These are phyloP conservation scores for Rhea pennata DNA, from an alignment of 2,113 vertebrate genomes.

Conservation along the genomic window DNA sequence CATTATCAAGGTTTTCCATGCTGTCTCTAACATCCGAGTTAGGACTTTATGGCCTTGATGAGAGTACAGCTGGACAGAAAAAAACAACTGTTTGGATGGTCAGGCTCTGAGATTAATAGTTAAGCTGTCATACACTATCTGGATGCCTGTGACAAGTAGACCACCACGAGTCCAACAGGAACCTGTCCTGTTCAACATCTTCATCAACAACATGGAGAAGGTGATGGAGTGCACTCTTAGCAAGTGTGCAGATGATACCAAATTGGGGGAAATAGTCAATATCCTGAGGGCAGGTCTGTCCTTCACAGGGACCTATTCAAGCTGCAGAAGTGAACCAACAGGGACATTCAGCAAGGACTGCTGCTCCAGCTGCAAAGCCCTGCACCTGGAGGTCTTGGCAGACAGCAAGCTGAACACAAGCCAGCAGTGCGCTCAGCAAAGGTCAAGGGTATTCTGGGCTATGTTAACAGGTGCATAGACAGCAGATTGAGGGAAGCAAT, in stretches of 20 bases:
- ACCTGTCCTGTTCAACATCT: background rate
- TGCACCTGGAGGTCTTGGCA: background rate
- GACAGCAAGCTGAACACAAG: background rate
- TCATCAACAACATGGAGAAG: background rate
- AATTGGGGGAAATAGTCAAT: background rate
- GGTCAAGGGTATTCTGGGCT: background rate
- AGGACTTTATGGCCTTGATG: background rate
- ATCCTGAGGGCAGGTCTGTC: background rate
- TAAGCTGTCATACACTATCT: background rate
- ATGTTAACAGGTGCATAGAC: background rate
- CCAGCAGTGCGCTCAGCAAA: rapidly evolving
- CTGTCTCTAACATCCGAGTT: background rate
- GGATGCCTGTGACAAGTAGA: background rate
- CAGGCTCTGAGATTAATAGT: background rate
- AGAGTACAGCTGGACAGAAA: background rate
- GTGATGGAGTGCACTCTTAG: background rate
- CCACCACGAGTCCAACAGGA: background rate
- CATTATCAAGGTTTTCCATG: background rate
- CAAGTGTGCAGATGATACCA: background rate
- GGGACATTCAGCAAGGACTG: background rate
- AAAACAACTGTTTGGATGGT: background rate
- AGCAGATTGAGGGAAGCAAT: background rate
- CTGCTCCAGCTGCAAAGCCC: background rate
- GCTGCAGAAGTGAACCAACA: background rate
- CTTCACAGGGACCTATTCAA: background rate